phyloP scores from a whole-genome alignment of 2,888 invertebrate species.

The Drosophila histrio region DNA sequence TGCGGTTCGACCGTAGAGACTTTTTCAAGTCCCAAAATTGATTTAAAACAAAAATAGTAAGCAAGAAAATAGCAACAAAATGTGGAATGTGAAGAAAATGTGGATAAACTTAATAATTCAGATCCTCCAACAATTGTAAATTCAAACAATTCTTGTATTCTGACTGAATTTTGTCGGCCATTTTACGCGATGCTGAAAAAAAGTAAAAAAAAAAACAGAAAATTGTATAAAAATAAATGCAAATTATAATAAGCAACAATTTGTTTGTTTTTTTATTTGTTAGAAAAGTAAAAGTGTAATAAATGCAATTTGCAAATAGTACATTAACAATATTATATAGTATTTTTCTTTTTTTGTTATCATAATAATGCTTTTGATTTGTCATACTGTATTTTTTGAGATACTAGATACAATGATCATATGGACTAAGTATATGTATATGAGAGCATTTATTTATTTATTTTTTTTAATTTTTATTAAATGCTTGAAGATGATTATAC shows the following conservation, averaged over 20 bases:
- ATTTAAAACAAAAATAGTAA: conserved; percentile 55
- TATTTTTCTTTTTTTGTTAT: neutral
- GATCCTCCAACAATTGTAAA: conserved; percentile 31
- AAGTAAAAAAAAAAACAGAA: conserved; percentile 33
- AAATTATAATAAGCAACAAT: conserved; percentile 25
- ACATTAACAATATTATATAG: conserved; percentile 38
- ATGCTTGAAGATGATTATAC: conserved; percentile 42
- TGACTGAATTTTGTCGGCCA: conserved; percentile 60
- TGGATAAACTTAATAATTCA: conserved; percentile 52
- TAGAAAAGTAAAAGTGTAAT: conserved; percentile 14
- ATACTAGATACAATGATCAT: conserved; percentile 17
- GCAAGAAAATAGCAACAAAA: conserved; percentile 20
- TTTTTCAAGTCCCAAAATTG: conserved; percentile 73
- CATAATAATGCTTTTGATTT: neutral
- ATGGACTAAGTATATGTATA: conserved; percentile 13
- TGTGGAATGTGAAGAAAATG: conserved; percentile 48
- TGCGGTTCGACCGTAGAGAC: conserved; percentile 78
- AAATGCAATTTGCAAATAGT: conserved; percentile 24
- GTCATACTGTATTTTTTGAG: neutral
- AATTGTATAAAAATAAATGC: conserved; percentile 16
- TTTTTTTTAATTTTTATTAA: conserved; percentile 31
- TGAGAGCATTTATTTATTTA: conserved; percentile 18
- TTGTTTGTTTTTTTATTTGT: conserved; percentile 18
- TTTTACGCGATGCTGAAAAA: conserved; percentile 67
- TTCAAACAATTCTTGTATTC: conserved; percentile 37